phyloP scores from a whole-genome alignment of 2,797 vertebrate genomes.

The Pantherophis vulpinus region DNA sequence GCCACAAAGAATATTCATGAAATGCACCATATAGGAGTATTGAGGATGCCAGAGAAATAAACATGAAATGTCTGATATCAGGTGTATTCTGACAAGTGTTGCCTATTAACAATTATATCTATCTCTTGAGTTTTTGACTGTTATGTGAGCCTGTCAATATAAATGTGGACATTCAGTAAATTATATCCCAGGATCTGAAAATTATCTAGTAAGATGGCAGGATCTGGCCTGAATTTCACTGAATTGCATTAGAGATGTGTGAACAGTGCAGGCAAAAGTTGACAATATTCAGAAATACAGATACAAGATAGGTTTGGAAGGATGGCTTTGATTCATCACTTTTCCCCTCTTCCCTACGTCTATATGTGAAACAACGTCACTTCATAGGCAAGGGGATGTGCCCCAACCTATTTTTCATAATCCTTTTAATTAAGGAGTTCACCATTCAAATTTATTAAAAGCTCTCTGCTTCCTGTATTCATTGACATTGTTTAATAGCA shows the following conservation, averaged over 20 bases:
- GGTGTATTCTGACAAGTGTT: neutral
- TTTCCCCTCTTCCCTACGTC: neutral
- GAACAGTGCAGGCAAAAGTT: neutral
- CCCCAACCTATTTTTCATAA: neutral
- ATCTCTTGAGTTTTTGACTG: neutral
- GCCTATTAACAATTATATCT: neutral
- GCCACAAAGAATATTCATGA: neutral
- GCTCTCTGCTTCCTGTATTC: neutral
- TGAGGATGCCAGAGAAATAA: neutral
- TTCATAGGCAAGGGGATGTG: neutral
- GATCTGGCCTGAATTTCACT: neutral
- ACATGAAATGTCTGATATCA: neutral
- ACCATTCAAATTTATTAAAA: constrained; percentile 5
- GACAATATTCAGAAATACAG: neutral
- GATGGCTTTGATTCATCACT: neutral
- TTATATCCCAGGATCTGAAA: neutral
- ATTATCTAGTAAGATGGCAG: neutral
- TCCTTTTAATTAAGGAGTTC: constrained; percentile 10
- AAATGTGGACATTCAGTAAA: neutral
- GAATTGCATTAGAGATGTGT: neutral
- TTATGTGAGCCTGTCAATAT: neutral
- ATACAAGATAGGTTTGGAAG: neutral
- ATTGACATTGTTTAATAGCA: constrained; percentile 31
- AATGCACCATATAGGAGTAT: neutral
- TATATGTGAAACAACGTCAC: neutral